A percentile compares a stretch with the other conserved stretches of the same genome.
Evolutionary conservation across 2,888 invertebrate species (phyloP).

Genomic region (Masnerella sp.): DNA sequence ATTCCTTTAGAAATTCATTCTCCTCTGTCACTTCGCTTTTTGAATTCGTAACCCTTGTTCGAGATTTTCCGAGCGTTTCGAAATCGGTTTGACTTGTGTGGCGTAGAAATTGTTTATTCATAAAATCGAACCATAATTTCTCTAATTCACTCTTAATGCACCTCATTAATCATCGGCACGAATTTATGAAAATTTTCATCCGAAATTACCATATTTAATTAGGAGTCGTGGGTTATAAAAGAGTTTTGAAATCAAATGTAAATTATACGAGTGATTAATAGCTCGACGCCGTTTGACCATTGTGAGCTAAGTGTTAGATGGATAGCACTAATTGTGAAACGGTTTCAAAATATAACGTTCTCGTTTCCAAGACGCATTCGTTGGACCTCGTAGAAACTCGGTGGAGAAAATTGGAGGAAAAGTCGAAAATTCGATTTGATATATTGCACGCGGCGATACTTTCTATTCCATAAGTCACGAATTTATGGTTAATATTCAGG

Average conservation of each 20-base stretch:
- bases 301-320: constrained; percentile 15
- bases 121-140: constrained; percentile 5
- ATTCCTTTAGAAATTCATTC: too few relatives aligned
- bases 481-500: too few relatives aligned
- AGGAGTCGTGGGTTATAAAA: constrained; percentile 27
- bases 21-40: too few relatives aligned
- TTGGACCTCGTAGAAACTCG: not conserved
- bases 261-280: constrained; percentile 39
- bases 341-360: constrained; percentile 9
- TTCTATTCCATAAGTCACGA: too few relatives aligned
- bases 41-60: too few relatives aligned
- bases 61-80: too few relatives aligned
- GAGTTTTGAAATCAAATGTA: constrained; percentile 42
- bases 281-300: constrained; percentile 6
- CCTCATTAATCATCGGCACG: constrained; percentile 34
- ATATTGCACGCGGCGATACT: too few relatives aligned
- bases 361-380: not conserved
- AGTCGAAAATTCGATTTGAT: too few relatives aligned
- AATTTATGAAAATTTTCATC: constrained; percentile 19
- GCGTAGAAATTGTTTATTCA: not conserved
- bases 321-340: constrained; percentile 22
- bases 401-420: too few relatives aligned
- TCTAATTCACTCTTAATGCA: constrained; percentile 33
- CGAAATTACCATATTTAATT: constrained; percentile 44
- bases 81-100: too few relatives aligned